A percentile compares a stretch with the other conserved stretches of the same genome.
Conservation (phyloP, 2,797 vertebrate genomes). For the Lacerta viridis region DNA sequence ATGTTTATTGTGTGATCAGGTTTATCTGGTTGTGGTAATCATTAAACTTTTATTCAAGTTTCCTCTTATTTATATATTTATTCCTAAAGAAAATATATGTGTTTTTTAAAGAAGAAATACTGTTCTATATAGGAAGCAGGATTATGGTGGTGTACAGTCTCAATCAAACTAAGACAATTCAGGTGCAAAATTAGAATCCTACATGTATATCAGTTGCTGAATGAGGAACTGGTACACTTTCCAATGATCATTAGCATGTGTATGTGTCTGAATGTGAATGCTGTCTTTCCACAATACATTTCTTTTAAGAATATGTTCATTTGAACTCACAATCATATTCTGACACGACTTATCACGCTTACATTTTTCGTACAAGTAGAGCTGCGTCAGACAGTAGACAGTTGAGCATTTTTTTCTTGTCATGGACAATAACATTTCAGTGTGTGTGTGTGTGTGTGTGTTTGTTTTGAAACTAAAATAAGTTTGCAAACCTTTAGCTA, state of each 20-base stretch:
- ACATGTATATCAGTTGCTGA: background rate
- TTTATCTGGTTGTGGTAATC: constrained; percentile 37
- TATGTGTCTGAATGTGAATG: background rate
- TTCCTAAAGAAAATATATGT: constrained; percentile 16
- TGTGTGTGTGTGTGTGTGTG: background rate
- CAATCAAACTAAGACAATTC: background rate
- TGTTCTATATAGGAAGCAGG: background rate
- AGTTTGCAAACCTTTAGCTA: constrained; percentile 15
- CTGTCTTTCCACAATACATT: background rate
- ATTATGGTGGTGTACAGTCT: no score
- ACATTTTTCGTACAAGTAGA: background rate
- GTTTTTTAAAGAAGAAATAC: constrained; percentile 17
- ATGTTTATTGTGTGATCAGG: background rate
- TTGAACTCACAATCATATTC: no score
- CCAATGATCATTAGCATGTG: background rate
- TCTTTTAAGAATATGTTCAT: background rate
- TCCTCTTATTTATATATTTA: background rate
- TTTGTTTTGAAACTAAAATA: background rate
- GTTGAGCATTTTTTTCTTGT: background rate
- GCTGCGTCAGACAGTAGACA: no score
- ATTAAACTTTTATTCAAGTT: constrained; percentile 27
- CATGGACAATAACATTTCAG: background rate
- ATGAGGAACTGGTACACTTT: background rate
- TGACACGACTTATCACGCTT: no score
- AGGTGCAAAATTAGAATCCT: background rate